Conservation (phyloP, 1,140 invertebrate species). For the Pachypsylla venusta region DNA sequence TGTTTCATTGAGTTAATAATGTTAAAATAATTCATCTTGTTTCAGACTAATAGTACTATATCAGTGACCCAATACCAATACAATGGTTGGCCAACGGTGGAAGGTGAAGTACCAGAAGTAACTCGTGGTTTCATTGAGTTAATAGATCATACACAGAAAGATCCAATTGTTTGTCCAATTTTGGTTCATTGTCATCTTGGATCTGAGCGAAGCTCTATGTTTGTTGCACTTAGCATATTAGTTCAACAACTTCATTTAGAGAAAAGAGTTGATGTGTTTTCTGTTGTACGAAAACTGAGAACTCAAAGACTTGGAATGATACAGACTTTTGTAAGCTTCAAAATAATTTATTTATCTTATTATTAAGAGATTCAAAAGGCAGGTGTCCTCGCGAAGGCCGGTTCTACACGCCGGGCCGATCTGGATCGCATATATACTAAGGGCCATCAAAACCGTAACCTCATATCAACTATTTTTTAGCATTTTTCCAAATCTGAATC, state of each 20-base stretch:
- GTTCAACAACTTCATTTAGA: constrained; percentile 67
- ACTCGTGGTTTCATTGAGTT: constrained; percentile 67
- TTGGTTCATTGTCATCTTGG: constrained; percentile 73
- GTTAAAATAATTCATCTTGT: no score
- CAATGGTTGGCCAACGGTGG: constrained; percentile 73
- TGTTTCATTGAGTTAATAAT: constrained; percentile 65
- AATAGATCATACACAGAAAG: constrained; percentile 44
- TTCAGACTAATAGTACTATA: constrained; percentile 48
- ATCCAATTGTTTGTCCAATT: constrained; percentile 37
- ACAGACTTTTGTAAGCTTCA: constrained; percentile 56
- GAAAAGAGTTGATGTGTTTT: constrained; percentile 70
- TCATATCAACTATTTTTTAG: no score
- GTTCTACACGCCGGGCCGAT: no score
- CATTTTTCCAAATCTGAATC: no score
- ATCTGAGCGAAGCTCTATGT: constrained; percentile 74
- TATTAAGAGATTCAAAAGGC: not conserved
- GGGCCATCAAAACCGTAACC: no score
- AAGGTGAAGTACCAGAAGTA: constrained; percentile 71
- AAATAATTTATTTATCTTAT: not conserved
- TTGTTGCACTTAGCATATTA: constrained; percentile 69
- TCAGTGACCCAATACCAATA: constrained; percentile 73
- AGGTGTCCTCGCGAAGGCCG: no score
- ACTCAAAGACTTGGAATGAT: constrained; percentile 69
- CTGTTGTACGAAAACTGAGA: constrained; percentile 62
- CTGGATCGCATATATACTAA: no score